Evolutionary conservation across 2,888 invertebrate species (phyloP).

Genomic region (Drosophila meridiana): DNA sequence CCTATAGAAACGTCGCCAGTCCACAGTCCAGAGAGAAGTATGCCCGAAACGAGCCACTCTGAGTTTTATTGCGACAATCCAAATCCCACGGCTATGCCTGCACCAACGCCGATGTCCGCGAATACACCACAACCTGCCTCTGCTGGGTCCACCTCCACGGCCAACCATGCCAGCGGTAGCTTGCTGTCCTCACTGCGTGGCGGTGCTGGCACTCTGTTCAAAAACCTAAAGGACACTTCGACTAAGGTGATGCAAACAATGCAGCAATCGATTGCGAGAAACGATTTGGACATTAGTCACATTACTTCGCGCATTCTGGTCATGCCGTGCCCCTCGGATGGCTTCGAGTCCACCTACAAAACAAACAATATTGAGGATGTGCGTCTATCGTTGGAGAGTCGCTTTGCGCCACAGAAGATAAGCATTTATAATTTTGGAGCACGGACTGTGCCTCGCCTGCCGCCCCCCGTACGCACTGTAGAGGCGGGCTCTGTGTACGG

Average conservation of each 20-base stretch:
- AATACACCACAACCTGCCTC: conserved; percentile 19
- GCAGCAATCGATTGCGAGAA: conserved; percentile 94
- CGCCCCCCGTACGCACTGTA: conserved; percentile 88
- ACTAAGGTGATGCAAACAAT: conserved; percentile 98
- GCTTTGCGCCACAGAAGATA: conserved; percentile 90
- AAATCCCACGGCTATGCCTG: conserved; percentile 28
- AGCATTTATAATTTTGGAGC: conserved; percentile 93
- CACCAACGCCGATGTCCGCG: conserved; percentile 45
- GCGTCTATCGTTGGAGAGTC: conserved; percentile 90
- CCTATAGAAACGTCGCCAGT: conserved; percentile 81
- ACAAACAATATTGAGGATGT: conserved; percentile 97
- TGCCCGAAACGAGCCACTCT: conserved; percentile 59
- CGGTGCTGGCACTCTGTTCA: conserved; percentile 96
- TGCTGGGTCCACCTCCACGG: conserved; percentile 36
- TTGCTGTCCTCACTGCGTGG: conserved; percentile 95
- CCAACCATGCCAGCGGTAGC: conserved; percentile 86
- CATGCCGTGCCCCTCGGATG: conserved; percentile 98
- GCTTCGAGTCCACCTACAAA: conserved; percentile 95
- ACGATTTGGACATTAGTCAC: conserved; percentile 96
- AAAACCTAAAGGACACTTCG: conserved; percentile 97
- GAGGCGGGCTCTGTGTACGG: conserved; percentile 89
- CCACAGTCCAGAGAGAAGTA: conserved; percentile 58
- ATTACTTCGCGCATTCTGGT: conserved; percentile 95
- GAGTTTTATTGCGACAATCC: conserved; percentile 75
- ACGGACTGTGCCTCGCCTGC: conserved; percentile 82